Conservation (phyloP, 2,888 invertebrate genomes). For the Drosophila borborema region DNA sequence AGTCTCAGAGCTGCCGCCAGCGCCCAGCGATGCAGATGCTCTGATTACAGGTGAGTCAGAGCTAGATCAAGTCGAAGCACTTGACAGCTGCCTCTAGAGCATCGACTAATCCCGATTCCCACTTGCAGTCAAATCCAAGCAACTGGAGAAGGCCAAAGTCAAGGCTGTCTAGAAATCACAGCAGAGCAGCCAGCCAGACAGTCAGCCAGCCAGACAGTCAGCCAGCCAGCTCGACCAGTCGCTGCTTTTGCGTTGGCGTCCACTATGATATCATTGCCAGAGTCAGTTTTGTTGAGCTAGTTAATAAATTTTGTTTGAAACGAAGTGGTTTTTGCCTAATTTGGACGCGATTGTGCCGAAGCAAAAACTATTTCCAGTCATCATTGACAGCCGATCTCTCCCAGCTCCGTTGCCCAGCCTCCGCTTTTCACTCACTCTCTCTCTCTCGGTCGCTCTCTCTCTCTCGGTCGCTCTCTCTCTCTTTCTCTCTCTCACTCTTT, state of each 20-base stretch:
- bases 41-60: constrained; percentile 82
- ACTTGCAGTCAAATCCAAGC: constrained; percentile 82
- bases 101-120: neutral
- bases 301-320: constrained; percentile 31
- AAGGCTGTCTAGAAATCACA: constrained; percentile 67
- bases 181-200: neutral
- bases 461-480: too few species aligned
- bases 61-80: neutral
- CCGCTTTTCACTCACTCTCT: neutral
- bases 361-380: neutral
- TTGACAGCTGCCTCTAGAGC: neutral
- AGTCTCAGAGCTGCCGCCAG: constrained; percentile 27
- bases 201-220: constrained; percentile 1
- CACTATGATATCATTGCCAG: constrained; percentile 41
- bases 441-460: too few species aligned
- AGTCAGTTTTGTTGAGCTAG: constrained; percentile 11
- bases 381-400: neutral
- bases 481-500: too few species aligned
- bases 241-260: constrained; percentile 21
- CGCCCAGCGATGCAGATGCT: constrained; percentile 79
- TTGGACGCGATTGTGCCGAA: constrained; percentile 21
- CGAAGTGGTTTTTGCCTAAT: constrained; percentile 46
- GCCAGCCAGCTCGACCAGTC: constrained; percentile 4
- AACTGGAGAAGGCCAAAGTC: constrained; percentile 80
- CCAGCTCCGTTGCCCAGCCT: neutral